These are phyloP conservation scores for Melanchra persicariae DNA, from an alignment of 2,888 invertebrate species.

Conservation along the genomic window DNA sequence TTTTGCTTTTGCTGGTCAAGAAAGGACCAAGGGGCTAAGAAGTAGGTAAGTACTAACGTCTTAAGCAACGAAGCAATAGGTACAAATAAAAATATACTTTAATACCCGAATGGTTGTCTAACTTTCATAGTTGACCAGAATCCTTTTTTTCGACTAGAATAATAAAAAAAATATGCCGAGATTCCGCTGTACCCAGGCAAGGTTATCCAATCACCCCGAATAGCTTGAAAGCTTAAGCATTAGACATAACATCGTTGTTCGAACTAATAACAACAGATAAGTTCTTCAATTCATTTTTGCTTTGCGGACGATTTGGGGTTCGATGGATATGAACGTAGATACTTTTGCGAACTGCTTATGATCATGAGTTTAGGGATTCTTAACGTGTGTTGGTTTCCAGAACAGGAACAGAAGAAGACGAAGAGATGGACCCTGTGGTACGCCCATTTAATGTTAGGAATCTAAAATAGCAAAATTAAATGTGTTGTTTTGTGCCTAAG, in stretches of 20 bases:
- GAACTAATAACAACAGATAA: too few relatives aligned
- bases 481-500: not conserved
- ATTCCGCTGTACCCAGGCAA: not conserved
- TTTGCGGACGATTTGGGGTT: not conserved
- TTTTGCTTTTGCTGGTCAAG: too few relatives aligned
- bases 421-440: conserved; percentile 1
- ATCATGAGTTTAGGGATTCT: not conserved
- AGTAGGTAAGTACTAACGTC: too few relatives aligned
- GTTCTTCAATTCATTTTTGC: too few relatives aligned
- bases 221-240: not conserved
- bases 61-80: too few relatives aligned
- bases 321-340: not conserved
- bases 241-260: not conserved
- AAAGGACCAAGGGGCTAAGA: too few relatives aligned
- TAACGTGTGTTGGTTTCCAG: not conserved
- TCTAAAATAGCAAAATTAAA: too few relatives aligned
- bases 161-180: not conserved
- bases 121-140: not conserved
- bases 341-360: not conserved
- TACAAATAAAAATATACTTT: not conserved
- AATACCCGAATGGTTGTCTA: not conserved
- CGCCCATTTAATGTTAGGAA: not conserved
- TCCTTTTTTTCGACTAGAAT: too few relatives aligned
- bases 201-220: not conserved
- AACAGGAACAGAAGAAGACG: not conserved